Evolutionary conservation across 2,797 vertebrate genomes (phyloP), one percentile per base, ranked within the genome.

Genomic region (Botia almorhae): DNA sequence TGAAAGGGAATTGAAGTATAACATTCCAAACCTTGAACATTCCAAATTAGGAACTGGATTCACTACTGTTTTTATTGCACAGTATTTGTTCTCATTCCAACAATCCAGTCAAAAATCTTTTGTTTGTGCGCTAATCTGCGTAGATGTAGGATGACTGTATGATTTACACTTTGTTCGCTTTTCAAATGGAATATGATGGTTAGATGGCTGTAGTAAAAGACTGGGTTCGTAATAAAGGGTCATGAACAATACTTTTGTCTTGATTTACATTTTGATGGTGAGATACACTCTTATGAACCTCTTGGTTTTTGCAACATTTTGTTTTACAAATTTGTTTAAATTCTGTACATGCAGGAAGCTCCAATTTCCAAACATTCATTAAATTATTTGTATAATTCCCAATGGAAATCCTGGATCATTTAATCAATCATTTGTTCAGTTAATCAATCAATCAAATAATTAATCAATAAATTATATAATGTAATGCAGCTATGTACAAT

Each of bases 1-100:
- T 60, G 74, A 51, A 73, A 74, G 69, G 64, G 73, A 84, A 65
- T 84, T 58, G 78, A 80, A 80, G 82, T 82, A 74, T 50, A 87
- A 81, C 75, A 56, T 65, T 80, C n/a, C 73, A 83, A 80, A 82
- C 88, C 89, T 88, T 84, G 11, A 89, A 91, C 92, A 93, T 92
- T 93, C 89, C 91, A 88, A 85, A 69, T 77, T 86, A 70, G 85
- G 89, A 88, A 92, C 90, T 93, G 87, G 89, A 92, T 83, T 83
- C 7, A 58, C 68, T 78, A 84, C 14, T 78, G 21, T 60, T 17
- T 16, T 33, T 17, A 36, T 70, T 39, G 23, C 16, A 55, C 58
- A 56, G 60, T 73, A 21, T 80, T 73, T 65, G 14, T 65, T 56
- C 16, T 73, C 23, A 55, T 72, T 79, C 50, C 46, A 46, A 51